These are phyloP conservation scores for Drosophila subsilvestris DNA, from an alignment of 2,888 invertebrate genomes.

Conservation along the genomic window DNA sequence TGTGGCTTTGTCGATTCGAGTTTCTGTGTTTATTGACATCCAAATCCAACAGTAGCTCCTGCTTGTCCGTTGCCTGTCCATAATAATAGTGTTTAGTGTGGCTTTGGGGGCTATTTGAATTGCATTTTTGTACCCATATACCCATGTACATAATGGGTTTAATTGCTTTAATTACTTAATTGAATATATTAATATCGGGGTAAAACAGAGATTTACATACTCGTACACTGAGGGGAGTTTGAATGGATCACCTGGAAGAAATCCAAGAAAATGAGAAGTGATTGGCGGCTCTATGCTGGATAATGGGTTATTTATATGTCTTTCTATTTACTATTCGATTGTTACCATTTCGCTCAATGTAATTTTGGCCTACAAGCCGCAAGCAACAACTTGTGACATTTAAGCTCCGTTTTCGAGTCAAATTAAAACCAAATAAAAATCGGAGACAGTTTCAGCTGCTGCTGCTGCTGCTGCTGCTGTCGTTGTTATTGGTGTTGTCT, in stretches of 20 bases:
- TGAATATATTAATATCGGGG: constrained; percentile 66
- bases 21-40: constrained; percentile 31
- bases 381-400: constrained; percentile 57
- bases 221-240: not conserved
- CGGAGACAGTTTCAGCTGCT: constrained; percentile 37
- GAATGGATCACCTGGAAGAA: too few species aligned
- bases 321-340: not conserved
- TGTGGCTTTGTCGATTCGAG: constrained; percentile 38
- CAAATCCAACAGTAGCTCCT: constrained; percentile 9
- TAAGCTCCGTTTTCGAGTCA: constrained; percentile 63
- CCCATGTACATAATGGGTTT: constrained; percentile 69
- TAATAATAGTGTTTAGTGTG: constrained; percentile 52
- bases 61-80: constrained; percentile 11
- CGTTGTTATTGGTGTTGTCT: not conserved
- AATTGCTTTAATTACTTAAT: constrained; percentile 70
- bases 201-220: constrained; percentile 17
- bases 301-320: too few species aligned
- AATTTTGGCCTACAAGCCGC: constrained; percentile 59
- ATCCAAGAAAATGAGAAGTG: not conserved
- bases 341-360: not conserved
- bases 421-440: constrained; percentile 76
- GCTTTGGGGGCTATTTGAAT: constrained; percentile 52
- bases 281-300: constrained; percentile 32
- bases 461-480: constrained; percentile 2
- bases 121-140: constrained; percentile 30